These are phyloP conservation scores for Hexactinellida sp. DNA, from an alignment of 37 sponge, comb jelly and placozoan genomes.

Conservation along the genomic window DNA sequence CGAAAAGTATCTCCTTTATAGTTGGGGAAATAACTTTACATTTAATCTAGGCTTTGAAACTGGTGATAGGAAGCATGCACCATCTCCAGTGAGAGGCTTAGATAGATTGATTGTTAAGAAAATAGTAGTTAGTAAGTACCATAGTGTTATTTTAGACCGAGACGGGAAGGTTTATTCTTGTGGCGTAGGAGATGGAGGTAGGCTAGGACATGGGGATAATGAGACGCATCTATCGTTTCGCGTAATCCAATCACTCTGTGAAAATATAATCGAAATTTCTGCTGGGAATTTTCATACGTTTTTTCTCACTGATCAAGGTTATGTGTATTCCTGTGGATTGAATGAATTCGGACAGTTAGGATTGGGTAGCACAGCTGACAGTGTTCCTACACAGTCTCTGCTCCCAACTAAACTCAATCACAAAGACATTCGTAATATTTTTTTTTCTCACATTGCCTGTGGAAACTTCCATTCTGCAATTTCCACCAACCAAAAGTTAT, in stretches of 20 bases:
- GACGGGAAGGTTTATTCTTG: constrained; percentile 66
- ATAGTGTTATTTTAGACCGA: constrained; percentile 57
- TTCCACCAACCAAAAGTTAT: constrained; percentile 41
- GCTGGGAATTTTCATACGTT: not conserved
- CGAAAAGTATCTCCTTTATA: not conserved
- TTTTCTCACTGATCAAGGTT: constrained; percentile 32
- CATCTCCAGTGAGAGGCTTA: not conserved
- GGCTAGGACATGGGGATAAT: constrained; percentile 84
- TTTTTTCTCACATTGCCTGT: not conserved
- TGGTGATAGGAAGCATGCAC: not conserved
- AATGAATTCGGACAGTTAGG: constrained; percentile 82
- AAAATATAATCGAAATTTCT: not conserved
- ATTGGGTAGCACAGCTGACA: constrained; percentile 29
- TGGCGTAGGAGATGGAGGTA: constrained; percentile 84
- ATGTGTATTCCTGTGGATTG: constrained; percentile 70
- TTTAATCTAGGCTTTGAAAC: not conserved
- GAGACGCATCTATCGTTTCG: constrained; percentile 22
- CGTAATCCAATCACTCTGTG: not conserved
- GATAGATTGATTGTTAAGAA: constrained; percentile 9
- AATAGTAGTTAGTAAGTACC: constrained; percentile 85
- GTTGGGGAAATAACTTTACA: not conserved
- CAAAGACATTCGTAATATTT: not conserved
- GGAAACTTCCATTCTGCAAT: constrained; percentile 79
- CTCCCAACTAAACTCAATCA: constrained; percentile 3
- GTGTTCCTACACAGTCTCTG: constrained; percentile 29